Base-by-base conservation (phyloP, 2,888 invertebrate species). In the Terebella lapidaria region DNA sequence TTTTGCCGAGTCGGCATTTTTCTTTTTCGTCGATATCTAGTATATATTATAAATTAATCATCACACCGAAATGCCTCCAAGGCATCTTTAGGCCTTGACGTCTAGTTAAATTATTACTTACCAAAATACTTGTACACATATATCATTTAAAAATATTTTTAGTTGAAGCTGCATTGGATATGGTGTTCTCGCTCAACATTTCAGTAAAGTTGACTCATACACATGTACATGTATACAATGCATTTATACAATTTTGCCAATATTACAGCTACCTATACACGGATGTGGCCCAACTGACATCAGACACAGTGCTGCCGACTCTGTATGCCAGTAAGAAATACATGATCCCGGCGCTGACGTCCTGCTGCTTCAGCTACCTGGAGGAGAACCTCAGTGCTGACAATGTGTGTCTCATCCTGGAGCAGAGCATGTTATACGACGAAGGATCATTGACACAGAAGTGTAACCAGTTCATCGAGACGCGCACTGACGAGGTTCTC, bases 321-420 rank as follows among this genome's bases (percentile, higher is more conserved):
- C 84, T 91, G 27, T 87, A 88, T 66, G 88, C 88, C 1, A 89
- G 89, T 25, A 87, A 89, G 74, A 87, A 88, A 72, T 88, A 89
- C 74, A 82, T 89, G 52, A 88, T 90, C 70, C 84, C 86, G 3
- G 87, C 86, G 24, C 82, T 91, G 56, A 87, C 87, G 1, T 85
- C 86, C 64, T 83, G 86, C 60, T 89, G 89, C 72, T 86, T 88
- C 26, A 82, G 84, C 29, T 87, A 86, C 58, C 83, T 91, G 46
- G 86, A 87, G 67, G 83, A 83, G 59, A 85, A 87, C 76, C 78
- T 90, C 29, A 85, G 84, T 60, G 83, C 84, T 2, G 83, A 84
- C 22, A 88, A 86, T 55, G 88, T 88, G 4, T 71, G 70, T 57
- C 57, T 63, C 1, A 63, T 72, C 29, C 58, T 71, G 27, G 70